Conservation (phyloP, 1,140 invertebrate species). For the Protaetia brevitarsis region DNA sequence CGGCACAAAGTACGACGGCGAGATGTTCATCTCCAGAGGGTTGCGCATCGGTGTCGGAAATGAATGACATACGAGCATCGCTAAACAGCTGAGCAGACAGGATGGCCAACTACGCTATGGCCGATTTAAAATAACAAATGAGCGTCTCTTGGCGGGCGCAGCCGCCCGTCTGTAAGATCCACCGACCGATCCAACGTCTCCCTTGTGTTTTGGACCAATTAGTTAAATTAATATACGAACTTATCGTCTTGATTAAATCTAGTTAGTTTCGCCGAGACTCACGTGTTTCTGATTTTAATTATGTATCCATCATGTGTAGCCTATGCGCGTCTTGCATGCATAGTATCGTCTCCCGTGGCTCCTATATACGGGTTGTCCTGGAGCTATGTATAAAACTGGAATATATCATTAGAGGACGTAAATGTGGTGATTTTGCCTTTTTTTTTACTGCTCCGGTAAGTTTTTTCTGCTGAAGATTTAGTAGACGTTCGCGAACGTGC, state of each 20-base stretch:
- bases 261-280: slow-evolving; percentile 22
- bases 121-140: slow-evolving; percentile 50
- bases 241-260: slow-evolving; percentile 35
- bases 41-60: slow-evolving; percentile 41
- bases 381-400: no score
- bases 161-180: slow-evolving; percentile 39
- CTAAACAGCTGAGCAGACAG: slow-evolving; percentile 50
- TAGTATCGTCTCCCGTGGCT: neutral
- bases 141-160: slow-evolving; percentile 41
- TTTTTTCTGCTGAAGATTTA: no score
- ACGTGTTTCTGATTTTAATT: slow-evolving; percentile 18
- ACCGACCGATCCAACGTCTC: slow-evolving; percentile 37
- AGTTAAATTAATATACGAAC: slow-evolving; percentile 48
- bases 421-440: neutral
- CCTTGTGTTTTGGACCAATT: slow-evolving; percentile 44
- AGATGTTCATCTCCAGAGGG: no score
- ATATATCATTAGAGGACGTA: no score
- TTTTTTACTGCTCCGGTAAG: neutral
- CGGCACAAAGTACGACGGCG: no score
- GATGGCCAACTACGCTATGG: slow-evolving; percentile 46
- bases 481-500: neutral
- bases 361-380: neutral
- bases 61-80: slow-evolving; percentile 50
- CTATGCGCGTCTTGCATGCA: neutral
- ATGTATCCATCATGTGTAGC: slow-evolving; percentile 7